Evolutionary conservation across 2,797 vertebrate species (phyloP).

Genomic region (Pelochelys cantorii): DNA sequence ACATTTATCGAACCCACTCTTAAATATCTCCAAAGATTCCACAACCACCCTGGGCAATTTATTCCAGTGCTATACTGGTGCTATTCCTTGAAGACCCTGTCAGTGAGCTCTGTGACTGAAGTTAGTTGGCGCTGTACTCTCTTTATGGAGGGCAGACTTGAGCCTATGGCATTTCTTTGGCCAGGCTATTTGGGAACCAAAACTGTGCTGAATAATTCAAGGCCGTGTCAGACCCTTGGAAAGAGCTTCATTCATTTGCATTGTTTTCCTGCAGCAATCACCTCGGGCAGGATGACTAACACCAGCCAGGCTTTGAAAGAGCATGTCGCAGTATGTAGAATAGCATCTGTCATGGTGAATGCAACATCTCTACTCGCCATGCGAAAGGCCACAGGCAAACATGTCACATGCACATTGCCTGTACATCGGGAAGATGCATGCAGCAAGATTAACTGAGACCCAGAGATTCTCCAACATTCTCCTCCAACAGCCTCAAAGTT

Average conservation of each 20-base stretch:
- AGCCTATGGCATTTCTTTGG: background rate
- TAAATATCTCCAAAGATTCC: too few species aligned
- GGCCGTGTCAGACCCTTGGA: background rate
- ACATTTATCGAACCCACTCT: too few species aligned
- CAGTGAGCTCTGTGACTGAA: background rate
- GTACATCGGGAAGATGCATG: accelerated
- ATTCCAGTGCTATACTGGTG: background rate
- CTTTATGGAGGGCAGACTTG: background rate
- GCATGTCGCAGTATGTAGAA: background rate
- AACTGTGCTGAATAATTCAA: background rate
- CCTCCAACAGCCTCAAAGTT: background rate
- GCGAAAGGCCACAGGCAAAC: background rate
- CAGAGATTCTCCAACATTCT: background rate
- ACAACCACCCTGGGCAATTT: too few species aligned
- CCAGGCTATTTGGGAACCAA: background rate
- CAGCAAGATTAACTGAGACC: background rate
- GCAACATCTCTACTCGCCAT: background rate
- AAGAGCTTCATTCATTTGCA: background rate
- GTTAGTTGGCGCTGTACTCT: background rate
- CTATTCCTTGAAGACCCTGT: background rate
- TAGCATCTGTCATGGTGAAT: background rate
- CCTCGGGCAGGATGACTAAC: background rate
- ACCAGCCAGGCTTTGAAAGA: background rate
- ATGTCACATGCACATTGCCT: accelerated
- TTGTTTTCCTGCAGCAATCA: background rate